Conservation (phyloP, 2,797 vertebrate genomes). For the Syngnathus rostellatus region DNA sequence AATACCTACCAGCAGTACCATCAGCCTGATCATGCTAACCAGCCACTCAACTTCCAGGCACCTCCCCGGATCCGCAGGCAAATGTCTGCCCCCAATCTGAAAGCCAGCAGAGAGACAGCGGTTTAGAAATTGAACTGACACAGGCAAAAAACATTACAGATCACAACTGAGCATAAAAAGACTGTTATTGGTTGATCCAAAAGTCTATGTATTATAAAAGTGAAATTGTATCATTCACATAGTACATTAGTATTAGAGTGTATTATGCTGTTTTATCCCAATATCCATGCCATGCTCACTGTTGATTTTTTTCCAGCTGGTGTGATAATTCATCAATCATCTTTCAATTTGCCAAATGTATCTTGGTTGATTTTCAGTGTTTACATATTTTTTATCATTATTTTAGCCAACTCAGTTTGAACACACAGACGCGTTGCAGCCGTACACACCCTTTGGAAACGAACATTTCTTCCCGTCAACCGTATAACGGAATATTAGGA, state of each 20-base stretch:
- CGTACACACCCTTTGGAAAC: conserved; percentile 16
- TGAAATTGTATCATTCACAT: conserved; percentile 41
- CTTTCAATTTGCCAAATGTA: conserved; percentile 56
- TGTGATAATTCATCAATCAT: conserved; percentile 45
- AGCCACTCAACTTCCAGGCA: conserved; percentile 75
- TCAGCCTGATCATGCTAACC: conserved; percentile 66
- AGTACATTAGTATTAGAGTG: conserved; percentile 16
- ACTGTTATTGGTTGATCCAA: conserved; percentile 60
- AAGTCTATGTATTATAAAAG: conserved; percentile 46
- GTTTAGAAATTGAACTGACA: conserved; percentile 63
- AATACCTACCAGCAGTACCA: conserved; percentile 61
- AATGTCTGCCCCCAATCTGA: conserved; percentile 92
- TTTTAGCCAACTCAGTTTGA: conserved; percentile 31
- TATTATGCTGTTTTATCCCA: conserved; percentile 33
- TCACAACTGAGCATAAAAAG: conserved; percentile 53
- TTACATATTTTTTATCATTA: conserved; percentile 47
- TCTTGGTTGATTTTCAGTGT: conserved; percentile 43
- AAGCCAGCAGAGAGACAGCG: conserved; percentile 86
- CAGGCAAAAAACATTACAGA: conserved; percentile 59
- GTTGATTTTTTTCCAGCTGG: conserved; percentile 34
- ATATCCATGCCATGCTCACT: conserved; percentile 18
- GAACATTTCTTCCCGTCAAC: conserved; percentile 20
- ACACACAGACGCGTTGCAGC: conserved; percentile 16
- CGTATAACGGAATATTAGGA: conserved; percentile 22
- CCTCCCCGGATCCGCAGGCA: conserved; percentile 93